Conservation (phyloP, 2,797 vertebrate genomes). For the Peromyscus melanophrys region DNA sequence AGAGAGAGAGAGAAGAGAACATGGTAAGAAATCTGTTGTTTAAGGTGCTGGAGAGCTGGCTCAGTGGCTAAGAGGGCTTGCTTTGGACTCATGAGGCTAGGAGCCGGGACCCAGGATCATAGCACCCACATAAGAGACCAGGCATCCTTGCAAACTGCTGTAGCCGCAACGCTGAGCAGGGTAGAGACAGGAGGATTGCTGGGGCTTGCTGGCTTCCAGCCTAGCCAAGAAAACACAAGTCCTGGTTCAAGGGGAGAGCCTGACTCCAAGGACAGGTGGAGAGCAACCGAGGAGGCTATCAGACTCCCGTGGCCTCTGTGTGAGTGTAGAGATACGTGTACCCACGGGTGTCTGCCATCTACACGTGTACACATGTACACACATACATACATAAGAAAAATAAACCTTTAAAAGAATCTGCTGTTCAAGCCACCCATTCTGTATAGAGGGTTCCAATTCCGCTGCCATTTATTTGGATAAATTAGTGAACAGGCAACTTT, state of each 20-base stretch:
- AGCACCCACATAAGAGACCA: no score
- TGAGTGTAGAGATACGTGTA: no score
- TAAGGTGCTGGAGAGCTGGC: not conserved
- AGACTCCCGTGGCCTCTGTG: not conserved
- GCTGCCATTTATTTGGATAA: not conserved
- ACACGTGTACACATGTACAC: no score
- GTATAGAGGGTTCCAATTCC: not conserved
- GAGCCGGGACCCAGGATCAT: not conserved
- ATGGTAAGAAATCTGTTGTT: not conserved
- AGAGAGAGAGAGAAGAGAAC: not conserved
- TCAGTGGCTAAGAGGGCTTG: not conserved
- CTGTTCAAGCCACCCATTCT: not conserved
- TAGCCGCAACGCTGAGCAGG: not conserved
- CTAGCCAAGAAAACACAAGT: not conserved
- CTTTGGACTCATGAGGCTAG: not conserved
- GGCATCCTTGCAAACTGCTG: not conserved
- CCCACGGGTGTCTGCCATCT: not conserved
- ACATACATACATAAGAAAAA: not conserved
- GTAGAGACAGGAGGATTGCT: not conserved
- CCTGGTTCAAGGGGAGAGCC: not conserved
- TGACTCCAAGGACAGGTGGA: not conserved
- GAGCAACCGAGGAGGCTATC: no score
- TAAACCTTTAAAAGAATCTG: not conserved
- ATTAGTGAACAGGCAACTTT: not conserved
- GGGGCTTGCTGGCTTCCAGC: not conserved